These are phyloP conservation scores for Papilio machaon DNA, from an alignment of 1,140 invertebrate species.

Conservation along the genomic window DNA sequence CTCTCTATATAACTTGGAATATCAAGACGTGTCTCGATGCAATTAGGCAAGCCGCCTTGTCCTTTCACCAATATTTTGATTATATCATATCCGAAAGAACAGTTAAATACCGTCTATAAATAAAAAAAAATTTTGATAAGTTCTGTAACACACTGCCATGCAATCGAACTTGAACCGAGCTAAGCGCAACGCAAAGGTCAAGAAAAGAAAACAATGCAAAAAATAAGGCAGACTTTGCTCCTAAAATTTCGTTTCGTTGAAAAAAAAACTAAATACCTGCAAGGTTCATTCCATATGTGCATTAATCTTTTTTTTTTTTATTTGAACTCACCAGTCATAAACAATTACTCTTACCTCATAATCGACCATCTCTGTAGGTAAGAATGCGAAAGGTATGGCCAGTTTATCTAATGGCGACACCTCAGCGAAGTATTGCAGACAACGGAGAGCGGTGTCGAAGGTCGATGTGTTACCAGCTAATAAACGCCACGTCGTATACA, in stretches of 20 bases:
- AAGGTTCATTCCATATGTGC: too few relatives aligned
- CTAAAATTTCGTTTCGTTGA: too few relatives aligned
- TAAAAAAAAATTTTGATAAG: not conserved
- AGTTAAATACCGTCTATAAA: slow-evolving; percentile 60
- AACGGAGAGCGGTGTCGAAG: slow-evolving; percentile 62
- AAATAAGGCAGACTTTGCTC: too few relatives aligned
- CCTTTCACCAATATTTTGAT: slow-evolving; percentile 70
- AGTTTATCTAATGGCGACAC: slow-evolving; percentile 69
- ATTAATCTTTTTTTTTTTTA: too few relatives aligned
- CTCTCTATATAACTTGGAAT: slow-evolving; percentile 65
- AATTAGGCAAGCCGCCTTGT: slow-evolving; percentile 73
- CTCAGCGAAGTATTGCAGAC: slow-evolving; percentile 71
- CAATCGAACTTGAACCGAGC: not conserved
- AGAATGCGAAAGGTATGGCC: slow-evolving; percentile 74
- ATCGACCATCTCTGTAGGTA: slow-evolving; percentile 76
- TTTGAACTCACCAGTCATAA: not conserved
- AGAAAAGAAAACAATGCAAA: too few relatives aligned
- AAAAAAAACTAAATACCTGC: too few relatives aligned
- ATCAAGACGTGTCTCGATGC: slow-evolving; percentile 70
- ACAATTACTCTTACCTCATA: slow-evolving; percentile 62
- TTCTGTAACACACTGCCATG: not conserved
- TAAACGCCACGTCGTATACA: slow-evolving; percentile 74
- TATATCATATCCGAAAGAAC: slow-evolving; percentile 73
- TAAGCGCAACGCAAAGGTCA: too few relatives aligned
- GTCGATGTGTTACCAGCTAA: slow-evolving; percentile 61